phyloP scores from a whole-genome alignment of 2,113 vertebrate genomes.

The Baryphthengus martii region DNA sequence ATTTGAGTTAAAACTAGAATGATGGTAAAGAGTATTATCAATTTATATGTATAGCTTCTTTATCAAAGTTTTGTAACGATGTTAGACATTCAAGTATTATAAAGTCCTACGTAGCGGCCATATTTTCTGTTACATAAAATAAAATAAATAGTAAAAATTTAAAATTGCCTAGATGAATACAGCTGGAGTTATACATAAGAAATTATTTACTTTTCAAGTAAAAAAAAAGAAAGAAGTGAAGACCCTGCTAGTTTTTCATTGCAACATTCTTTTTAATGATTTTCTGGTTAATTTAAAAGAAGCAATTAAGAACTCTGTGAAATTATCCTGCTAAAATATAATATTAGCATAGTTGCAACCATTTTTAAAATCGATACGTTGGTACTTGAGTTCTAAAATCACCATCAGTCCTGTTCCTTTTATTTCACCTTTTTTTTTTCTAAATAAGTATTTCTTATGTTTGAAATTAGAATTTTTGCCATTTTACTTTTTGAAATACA shows the following conservation, averaged over 20 bases:
- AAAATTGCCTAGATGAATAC: not conserved
- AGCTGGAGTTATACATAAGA: not conserved
- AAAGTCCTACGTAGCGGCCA: not conserved
- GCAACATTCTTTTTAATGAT: not conserved
- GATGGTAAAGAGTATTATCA: not conserved
- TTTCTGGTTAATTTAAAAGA: not conserved
- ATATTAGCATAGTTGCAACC: not conserved
- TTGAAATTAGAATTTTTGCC: not conserved
- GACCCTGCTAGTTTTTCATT: not conserved
- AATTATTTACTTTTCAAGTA: not conserved
- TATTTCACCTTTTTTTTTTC: not conserved
- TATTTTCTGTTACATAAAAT: not conserved
- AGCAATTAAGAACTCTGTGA: not conserved
- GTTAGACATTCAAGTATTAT: not conserved
- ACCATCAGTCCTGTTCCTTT: not conserved
- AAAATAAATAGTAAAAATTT: not conserved
- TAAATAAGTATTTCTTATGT: not conserved
- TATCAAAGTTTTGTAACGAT: not conserved
- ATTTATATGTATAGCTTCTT: not conserved
- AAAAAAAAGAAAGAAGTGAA: not conserved
- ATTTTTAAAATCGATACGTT: not conserved
- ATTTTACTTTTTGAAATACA: not conserved
- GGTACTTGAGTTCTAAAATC: not conserved
- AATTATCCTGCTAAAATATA: not conserved
- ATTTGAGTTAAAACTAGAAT: not conserved